Conservation (phyloP, 1,140 invertebrate genomes). For the Drosophila hydei region DNA sequence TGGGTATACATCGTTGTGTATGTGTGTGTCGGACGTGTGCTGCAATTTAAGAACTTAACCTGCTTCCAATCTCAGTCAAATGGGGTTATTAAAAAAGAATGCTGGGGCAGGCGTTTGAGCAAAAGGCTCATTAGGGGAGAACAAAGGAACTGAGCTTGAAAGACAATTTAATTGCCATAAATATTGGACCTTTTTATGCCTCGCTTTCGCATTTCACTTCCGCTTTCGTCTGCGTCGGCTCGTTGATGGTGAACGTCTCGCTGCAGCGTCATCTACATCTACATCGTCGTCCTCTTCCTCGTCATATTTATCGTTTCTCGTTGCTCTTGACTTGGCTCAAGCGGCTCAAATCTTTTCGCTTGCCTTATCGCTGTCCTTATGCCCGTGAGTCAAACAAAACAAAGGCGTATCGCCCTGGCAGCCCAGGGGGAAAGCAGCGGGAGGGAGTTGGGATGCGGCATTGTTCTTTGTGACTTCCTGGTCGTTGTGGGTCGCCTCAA, state of each 20-base stretch:
- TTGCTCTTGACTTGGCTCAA: constrained; percentile 19
- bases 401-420: constrained; percentile 4
- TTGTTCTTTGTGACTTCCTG: constrained; percentile 29
- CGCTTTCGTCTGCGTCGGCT: background rate
- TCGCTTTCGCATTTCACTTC: constrained; percentile 12
- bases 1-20: background rate
- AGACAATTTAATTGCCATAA: constrained; percentile 66
- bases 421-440: background rate
- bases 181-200: constrained; percentile 33
- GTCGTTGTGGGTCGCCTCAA: constrained; percentile 6
- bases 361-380: constrained; percentile 28
- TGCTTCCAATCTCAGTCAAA: constrained; percentile 44
- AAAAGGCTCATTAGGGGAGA: constrained; percentile 49
- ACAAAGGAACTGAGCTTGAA: constrained; percentile 35
- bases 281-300: no score
- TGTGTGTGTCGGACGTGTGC: constrained; percentile 1
- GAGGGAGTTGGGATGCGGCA: background rate
- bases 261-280: constrained; percentile 10
- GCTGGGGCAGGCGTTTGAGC: constrained; percentile 10
- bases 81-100: constrained; percentile 41
- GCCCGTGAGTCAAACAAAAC: constrained; percentile 17
- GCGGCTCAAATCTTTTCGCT: constrained; percentile 28
- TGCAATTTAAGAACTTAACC: constrained; percentile 47
- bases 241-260: constrained; percentile 21
- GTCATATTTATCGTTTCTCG: constrained; percentile 1